Conservation (phyloP, 2,797 vertebrate genomes). For the Squalus acanthias region DNA sequence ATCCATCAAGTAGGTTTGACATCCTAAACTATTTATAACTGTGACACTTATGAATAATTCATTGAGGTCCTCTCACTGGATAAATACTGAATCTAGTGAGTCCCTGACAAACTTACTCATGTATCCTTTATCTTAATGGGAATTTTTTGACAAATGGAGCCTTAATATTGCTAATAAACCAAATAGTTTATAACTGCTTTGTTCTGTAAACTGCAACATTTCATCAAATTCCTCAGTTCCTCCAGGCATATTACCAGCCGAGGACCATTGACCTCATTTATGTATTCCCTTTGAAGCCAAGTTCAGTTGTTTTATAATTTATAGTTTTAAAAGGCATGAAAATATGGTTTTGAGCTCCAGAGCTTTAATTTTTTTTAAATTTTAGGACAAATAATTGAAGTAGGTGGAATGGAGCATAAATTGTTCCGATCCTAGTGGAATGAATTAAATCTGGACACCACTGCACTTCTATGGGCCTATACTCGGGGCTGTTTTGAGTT, state of each 20-base stretch:
- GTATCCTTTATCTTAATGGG: not conserved
- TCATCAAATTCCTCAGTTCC: not conserved
- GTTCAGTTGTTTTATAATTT: not conserved
- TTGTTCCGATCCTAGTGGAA: not conserved
- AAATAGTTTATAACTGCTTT: not conserved
- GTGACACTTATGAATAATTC: not conserved
- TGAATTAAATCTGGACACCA: not conserved
- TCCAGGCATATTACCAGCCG: not conserved
- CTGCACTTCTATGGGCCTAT: not conserved
- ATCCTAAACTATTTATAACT: not conserved
- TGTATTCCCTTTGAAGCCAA: not conserved
- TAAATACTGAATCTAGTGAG: not conserved
- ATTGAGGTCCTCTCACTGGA: not conserved
- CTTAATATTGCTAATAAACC: not conserved
- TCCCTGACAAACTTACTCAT: not conserved
- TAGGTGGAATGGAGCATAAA: not conserved
- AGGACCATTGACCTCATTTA: not conserved
- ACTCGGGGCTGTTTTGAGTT: not conserved
- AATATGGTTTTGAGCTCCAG: not conserved
- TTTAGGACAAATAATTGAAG: not conserved
- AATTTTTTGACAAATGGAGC: not conserved
- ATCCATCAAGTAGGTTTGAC: not conserved
- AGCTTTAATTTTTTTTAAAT: not conserved
- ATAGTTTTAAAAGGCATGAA: not conserved
- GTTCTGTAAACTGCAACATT: not conserved